These are phyloP conservation scores for Archaeoteleia sp. DNA, from an alignment of 2,888 invertebrate species.

Conservation along the genomic window DNA sequence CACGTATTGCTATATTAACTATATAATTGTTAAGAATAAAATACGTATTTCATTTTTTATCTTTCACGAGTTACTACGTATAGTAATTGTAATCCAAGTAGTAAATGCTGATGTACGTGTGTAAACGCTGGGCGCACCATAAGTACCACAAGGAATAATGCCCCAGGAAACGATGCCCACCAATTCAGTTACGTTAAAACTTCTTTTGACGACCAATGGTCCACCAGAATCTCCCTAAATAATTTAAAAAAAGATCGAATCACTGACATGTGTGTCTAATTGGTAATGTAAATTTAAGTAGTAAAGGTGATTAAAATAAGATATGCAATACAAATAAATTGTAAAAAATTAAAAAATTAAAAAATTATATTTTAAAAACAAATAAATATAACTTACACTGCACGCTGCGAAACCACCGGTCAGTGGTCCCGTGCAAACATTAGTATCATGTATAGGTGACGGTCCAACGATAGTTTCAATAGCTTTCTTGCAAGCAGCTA, in stretches of 20 bases:
- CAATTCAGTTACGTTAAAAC: slow-evolving; percentile 11
- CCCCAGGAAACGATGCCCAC: slow-evolving; percentile 75
- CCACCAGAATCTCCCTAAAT: slow-evolving; percentile 18
- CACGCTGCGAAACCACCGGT: slow-evolving; percentile 45
- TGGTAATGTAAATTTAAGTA: background rate
- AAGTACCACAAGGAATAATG: slow-evolving; percentile 74
- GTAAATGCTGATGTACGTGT: slow-evolving; percentile 69
- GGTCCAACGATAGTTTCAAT: slow-evolving; percentile 56
- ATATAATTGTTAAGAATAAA: too few relatives aligned
- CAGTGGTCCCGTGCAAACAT: slow-evolving; percentile 62
- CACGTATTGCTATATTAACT: too few relatives aligned
- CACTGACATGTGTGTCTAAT: background rate
- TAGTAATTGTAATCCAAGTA: slow-evolving; percentile 67
- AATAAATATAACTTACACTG: slow-evolving; percentile 32
- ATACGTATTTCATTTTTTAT: too few relatives aligned
- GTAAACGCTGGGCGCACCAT: slow-evolving; percentile 74
- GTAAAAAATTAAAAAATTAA: too few relatives aligned
- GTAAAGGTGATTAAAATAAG: too few relatives aligned
- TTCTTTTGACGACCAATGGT: background rate
- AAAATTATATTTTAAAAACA: background rate
- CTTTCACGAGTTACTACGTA: background rate
- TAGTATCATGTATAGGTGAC: slow-evolving; percentile 58
- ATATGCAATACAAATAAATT: too few relatives aligned
- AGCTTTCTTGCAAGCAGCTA: slow-evolving; percentile 56
- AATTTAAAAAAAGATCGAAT: background rate